A percentile compares a stretch with the other conserved stretches of the same genome.
phyloP scores from a whole-genome alignment of 2,888 invertebrate species.

The Melanotus villosus region DNA sequence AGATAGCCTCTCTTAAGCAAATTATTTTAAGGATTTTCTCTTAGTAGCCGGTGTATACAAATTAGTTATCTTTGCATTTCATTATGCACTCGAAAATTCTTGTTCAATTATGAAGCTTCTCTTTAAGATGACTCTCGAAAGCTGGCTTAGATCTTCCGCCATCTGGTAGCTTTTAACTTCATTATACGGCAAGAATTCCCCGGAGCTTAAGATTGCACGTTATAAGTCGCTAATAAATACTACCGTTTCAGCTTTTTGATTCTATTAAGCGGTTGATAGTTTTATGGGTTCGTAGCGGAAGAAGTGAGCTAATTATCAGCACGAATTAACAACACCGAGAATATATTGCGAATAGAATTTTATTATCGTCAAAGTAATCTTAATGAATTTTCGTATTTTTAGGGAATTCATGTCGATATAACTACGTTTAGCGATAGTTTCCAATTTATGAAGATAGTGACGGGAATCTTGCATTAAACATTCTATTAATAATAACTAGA shows the following conservation, averaged over 20 bases:
- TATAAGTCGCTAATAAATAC: constrained; percentile 1
- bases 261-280: constrained; percentile 10
- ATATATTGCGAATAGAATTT: neutral
- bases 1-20: neutral
- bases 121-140: neutral
- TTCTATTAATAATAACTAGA: constrained; percentile 38
- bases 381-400: constrained; percentile 3
- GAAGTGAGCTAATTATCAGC: constrained; percentile 7
- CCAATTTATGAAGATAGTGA: constrained; percentile 30
- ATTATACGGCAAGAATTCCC: neutral
- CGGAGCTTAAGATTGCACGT: neutral
- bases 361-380: constrained; percentile 7
- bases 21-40: neutral
- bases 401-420: constrained; percentile 1
- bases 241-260: constrained; percentile 7
- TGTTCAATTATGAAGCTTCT: neutral
- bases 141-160: neutral
- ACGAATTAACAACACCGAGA: constrained; percentile 17
- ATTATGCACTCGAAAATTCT: neutral
- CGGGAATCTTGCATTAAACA: constrained; percentile 32
- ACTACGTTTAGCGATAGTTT: neutral
- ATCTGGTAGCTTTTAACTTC: neutral
- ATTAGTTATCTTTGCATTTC: neutral
- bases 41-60: neutral
- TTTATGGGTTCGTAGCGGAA: constrained; percentile 8